Conservation (phyloP, 2,113 vertebrate genomes). For the Suricata suricatta region DNA sequence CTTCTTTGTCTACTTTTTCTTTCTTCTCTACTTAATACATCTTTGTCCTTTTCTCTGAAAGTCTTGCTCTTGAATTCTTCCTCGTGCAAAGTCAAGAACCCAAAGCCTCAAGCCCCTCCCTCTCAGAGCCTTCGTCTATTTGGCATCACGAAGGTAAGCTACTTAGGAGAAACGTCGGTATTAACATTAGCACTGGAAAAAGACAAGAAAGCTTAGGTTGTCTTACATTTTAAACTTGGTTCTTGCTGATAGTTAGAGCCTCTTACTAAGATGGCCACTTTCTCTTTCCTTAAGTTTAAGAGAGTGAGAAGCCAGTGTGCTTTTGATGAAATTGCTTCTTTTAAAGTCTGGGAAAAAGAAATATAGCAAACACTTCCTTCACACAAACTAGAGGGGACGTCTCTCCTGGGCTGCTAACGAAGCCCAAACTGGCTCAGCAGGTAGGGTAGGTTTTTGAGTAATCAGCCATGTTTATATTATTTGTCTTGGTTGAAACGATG, state of each 20-base stretch:
- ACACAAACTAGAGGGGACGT: background rate
- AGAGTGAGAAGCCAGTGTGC: fast-evolving
- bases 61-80: background rate
- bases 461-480: slow-evolving; percentile 1
- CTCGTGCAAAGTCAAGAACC: background rate
- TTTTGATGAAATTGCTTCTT: background rate
- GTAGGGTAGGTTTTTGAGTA: background rate
- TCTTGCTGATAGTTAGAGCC: background rate
- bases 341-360: background rate
- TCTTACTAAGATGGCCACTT: background rate
- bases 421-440: background rate
- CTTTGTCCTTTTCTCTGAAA: background rate
- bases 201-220: background rate
- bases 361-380: background rate
- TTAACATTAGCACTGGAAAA: background rate
- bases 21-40: background rate
- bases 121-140: background rate
- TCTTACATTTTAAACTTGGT: background rate
- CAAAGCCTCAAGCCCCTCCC: background rate
- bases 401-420: background rate
- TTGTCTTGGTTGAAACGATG: background rate
- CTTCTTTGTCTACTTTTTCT: background rate
- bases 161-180: background rate
- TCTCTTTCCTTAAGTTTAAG: background rate
- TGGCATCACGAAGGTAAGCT: background rate